These are phyloP conservation scores for Lepidurus arcticus DNA, from an alignment of 1,140 invertebrate genomes.

Conservation along the genomic window DNA sequence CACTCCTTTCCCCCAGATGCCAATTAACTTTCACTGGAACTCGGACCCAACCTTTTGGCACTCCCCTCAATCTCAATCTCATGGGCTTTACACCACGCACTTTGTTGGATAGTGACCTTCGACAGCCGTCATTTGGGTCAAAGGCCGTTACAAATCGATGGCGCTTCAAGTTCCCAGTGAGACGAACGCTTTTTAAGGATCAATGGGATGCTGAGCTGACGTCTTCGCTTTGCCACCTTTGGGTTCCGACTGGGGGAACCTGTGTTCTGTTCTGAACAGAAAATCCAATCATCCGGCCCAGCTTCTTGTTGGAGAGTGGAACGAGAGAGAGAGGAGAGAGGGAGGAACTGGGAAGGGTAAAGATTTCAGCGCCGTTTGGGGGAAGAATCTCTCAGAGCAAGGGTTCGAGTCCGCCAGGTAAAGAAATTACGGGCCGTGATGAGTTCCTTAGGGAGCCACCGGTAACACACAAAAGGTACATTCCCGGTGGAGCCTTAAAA, in stretches of 20 bases:
- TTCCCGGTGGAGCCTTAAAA: background rate
- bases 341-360: background rate
- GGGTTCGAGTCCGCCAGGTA: constrained; percentile 4
- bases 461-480: background rate
- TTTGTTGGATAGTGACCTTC: too few relatives aligned
- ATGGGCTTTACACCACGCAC: too few relatives aligned
- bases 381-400: background rate
- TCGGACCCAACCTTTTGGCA: too few relatives aligned
- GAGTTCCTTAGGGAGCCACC: background rate
- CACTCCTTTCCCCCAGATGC: too few relatives aligned
- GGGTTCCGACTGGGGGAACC: background rate
- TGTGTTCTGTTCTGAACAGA: background rate
- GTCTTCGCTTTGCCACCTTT: background rate
- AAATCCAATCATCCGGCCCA: constrained; percentile 11
- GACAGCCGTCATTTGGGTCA: too few relatives aligned
- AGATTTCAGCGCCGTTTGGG: background rate
- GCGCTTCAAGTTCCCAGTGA: background rate
- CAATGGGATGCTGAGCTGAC: background rate
- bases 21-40: too few relatives aligned
- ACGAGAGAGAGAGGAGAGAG: background rate
- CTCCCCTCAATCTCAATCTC: too few relatives aligned
- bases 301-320: background rate
- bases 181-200: background rate
- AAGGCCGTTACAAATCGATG: too few relatives aligned
- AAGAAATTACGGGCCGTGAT: constrained; percentile 19